Base-by-base conservation (phyloP, 2,113 vertebrate genomes). In the Eolophus roseicapilla region DNA sequence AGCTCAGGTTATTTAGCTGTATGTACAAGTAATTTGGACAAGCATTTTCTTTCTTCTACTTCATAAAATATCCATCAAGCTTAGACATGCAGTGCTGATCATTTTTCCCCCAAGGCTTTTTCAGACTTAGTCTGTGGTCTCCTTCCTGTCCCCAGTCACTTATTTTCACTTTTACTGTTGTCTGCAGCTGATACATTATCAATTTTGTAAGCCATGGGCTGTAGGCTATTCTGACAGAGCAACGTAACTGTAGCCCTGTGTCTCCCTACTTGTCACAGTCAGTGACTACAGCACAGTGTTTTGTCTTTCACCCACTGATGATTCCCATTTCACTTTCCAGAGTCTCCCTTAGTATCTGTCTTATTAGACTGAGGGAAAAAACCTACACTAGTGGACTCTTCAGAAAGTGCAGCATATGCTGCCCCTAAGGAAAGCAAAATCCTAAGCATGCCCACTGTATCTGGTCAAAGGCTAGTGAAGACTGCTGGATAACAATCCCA, bases 41-140 rank as follows among this genome's bases (percentile, higher is more conserved):
- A 70, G 28, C 27, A 44, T 73, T 83, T 90, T 84, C 5, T 55
- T 90, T 93, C 46, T 90, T 87, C 35, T 80, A 86, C 53, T 88
- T 92, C 86, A 43, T 84, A 78, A 94, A 93, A 88, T 70, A 86
- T 83, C 64, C 47, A 92, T 67, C 74, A 82, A 69, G 35, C 43
- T 86, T 88, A 92, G 65, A 78, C 19, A 60, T 39, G 11, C 23
- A 60, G 10, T 75, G 52, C 27, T 64, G 60, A 84, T 70, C 5
- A 13, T 81, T 84, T 82, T 74, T 64, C 9, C 20, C 28, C 24
- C 14, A 10, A 86, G 59, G 6, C 20, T 89, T 84, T 87, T 88
- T 81, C 50, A 69, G 33, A 28, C 10, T 93, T 77, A 44, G 14
- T 60, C 29, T 46, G 44, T 24, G 7, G 13, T 52, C 17, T 62